These are phyloP conservation scores for Aphidius gifuensis DNA, from an alignment of 1,140 invertebrate genomes.

Conservation along the genomic window DNA sequence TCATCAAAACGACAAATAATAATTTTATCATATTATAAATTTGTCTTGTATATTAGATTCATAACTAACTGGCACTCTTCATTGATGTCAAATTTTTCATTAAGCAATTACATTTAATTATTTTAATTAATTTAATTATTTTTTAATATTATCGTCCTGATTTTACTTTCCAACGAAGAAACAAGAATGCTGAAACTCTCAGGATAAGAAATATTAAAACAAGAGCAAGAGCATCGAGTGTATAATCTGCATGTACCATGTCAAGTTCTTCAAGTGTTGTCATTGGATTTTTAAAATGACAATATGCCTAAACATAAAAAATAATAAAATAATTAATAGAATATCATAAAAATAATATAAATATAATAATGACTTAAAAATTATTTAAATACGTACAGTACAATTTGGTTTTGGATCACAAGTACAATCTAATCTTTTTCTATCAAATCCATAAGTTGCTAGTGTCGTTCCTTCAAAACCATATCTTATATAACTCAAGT, in stretches of 20 bases:
- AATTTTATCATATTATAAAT: too few relatives aligned
- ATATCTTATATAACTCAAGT: conserved; percentile 92
- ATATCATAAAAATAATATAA: background rate
- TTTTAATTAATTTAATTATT: background rate
- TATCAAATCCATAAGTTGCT: conserved; percentile 86
- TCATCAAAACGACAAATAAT: too few relatives aligned
- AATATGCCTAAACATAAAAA: conserved; percentile 62
- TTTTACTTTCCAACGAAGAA: conserved; percentile 84
- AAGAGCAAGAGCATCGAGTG: conserved; percentile 77
- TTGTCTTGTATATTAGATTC: too few relatives aligned
- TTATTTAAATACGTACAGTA: background rate
- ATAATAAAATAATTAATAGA: background rate
- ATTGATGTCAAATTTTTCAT: too few relatives aligned
- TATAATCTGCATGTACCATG: conserved; percentile 74
- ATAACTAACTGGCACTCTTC: too few relatives aligned
- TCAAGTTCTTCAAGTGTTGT: conserved; percentile 91
- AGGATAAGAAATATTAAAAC: conserved; percentile 85
- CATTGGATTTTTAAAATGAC: conserved; percentile 83
- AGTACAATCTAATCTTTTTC: conserved; percentile 72
- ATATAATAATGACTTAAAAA: conserved; percentile 1
- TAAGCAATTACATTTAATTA: too few relatives aligned
- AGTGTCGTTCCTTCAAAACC: conserved; percentile 92
- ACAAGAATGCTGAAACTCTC: conserved; percentile 84
- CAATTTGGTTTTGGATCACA: background rate
- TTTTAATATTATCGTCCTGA: conserved; percentile 62